Base-by-base conservation (phyloP, 1,140 invertebrate species). In the Pseudomyrmex sp. region DNA sequence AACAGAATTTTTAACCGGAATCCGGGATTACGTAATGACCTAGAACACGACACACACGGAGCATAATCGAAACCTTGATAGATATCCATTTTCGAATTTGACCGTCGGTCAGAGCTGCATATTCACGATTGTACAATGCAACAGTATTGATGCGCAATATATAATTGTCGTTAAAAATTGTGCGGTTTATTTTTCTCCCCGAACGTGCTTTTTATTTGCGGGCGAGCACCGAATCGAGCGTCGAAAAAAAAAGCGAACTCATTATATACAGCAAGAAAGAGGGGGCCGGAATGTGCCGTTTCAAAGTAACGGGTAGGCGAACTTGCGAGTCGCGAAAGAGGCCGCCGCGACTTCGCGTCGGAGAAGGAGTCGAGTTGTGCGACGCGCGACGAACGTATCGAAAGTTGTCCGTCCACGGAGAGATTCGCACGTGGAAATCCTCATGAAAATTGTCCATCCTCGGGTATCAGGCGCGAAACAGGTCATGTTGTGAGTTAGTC, bases 231-330 rank as follows among this genome's bases (percentile, higher is more conserved):
- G 35, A 20, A 69, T 79, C 52, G 50, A 15, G 10, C 52, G 20
- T 59, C 76, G 56, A 48, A 77, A 26, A 26, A 26, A 79, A 59
- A 70, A 7, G 54, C 35, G 52, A 70, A 70, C 65, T 79, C 76
- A 70, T 70, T 59, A 70, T 59, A 70, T 59, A 70, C 66, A 59
- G 63, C 35, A 44, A 70, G 66, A 23, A 7, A 80, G 44, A 48
- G 59, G 59, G 35, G 23, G 23, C 23, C 46, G 63, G 75, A 79
- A 79, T 79, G 35, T 35, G 75, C 75, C 74, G 74, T 66, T 79
- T 20, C 52, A 48, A 69, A 56, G 75, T 79, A 79, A 79, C 75
- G 75, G 75, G 23, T 52, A 58, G 52, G 72, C 72, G n/a, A 77
- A 15, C 75, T 56, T 35, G 58, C 59, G 59, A 26, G 58, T 56